Evolutionary conservation across 1,140 invertebrate genomes (phyloP), one percentile per base, ranked within the genome.

Genomic region (Bombus waltoni): DNA sequence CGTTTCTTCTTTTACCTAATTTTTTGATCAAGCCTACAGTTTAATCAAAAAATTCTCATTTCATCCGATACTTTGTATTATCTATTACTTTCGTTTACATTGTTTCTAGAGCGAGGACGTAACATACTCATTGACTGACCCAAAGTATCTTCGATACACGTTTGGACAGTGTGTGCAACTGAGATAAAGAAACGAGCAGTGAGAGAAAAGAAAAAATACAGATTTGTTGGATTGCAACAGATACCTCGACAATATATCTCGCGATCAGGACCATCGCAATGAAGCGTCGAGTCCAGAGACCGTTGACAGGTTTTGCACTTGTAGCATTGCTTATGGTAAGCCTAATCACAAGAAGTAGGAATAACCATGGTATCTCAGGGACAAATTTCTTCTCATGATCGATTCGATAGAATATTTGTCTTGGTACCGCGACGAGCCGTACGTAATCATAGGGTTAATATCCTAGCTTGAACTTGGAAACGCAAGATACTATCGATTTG

Each of bases 201-300:
- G 28, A 47, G 42, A 35, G 42, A 9, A 66, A 38, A 73, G 32
- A 68, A n/a, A n/a, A 47, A 62, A 32, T 11, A 72, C 25, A 47
- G 35, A 57, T 6, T 59, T 35, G n/a, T 88, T 85, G 68, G 83
- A 75, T 85, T 82, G 88, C 91, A 88, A 90, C 92, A 93, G 95
- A 95, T 97, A 98, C 98, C 97, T 98, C 97, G 97, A 96, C 98
- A 99, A 96, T 98, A 99, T 92, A 99, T 97, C 93, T 98, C 97
- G 94, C 97, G 97, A 96, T 99, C 98, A 91, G 98, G 98, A 92
- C 97, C 98, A 95, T 99, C 98, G 96, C 98, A 98, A 95, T 98
- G 97, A 95, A 97, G 97, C 90, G 98, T 98, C 87, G 98, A 99
- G 95, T 99, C 98, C 94, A 99, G 96, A 94, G 97, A 97, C 96